Conservation (phyloP, 2,888 invertebrate species). For the Saturnia pavonia region DNA sequence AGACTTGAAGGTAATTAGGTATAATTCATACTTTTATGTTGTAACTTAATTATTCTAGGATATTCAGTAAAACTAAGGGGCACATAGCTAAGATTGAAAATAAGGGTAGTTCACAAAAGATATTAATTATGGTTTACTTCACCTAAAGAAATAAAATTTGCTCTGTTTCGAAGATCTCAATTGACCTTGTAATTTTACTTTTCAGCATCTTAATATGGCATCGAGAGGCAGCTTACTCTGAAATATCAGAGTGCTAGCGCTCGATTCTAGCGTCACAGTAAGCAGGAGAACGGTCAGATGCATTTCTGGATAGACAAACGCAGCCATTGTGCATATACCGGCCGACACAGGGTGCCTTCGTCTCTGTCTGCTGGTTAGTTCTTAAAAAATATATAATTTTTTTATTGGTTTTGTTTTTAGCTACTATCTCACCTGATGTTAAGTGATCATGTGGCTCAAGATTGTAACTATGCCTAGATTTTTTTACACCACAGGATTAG, state of each 20-base stretch:
- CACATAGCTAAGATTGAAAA: background rate
- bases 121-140: too few species aligned
- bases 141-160: background rate
- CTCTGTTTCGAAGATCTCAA: background rate
- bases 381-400: background rate
- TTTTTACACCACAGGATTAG: too few species aligned
- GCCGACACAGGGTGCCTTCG: slow-evolving; percentile 86
- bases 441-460: too few species aligned
- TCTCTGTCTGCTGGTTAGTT: slow-evolving; percentile 82
- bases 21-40: background rate
- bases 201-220: background rate
- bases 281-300: slow-evolving; percentile 72
- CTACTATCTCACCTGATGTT: too few species aligned
- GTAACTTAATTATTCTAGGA: background rate
- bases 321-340: slow-evolving; percentile 89
- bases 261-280: slow-evolving; percentile 9
- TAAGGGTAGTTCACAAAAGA: too few species aligned
- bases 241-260: background rate
- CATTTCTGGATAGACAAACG: slow-evolving; percentile 95
- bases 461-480: too few species aligned
- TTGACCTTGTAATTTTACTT: background rate
- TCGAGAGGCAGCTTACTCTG: background rate
- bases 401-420: background rate
- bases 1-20: background rate
- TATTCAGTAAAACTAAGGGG: background rate